Base-by-base conservation (phyloP, 1,140 invertebrate genomes). In the Eumeta japonica region DNA sequence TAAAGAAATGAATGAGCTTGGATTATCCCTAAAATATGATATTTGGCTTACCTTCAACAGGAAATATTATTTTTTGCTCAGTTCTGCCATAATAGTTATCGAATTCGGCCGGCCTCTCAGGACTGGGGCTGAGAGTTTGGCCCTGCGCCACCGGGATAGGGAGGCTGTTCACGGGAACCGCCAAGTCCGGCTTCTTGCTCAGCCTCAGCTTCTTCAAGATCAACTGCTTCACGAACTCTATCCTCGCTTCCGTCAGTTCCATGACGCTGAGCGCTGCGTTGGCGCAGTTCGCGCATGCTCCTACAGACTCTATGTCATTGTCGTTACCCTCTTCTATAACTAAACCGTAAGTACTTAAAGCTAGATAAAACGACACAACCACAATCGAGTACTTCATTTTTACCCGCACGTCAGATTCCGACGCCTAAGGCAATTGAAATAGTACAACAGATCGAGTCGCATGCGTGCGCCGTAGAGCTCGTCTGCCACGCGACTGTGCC, bases 161-260 rank as follows among this genome's bases (percentile, higher is more conserved):
- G 46, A 88, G 61, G 14, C 79, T 79, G 43, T 79, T 79, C 1
- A 82, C 58, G 2, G 80, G 62, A 27, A 70, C 48, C 10, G 58
- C 62, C 12, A 66, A 62, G 5, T 55, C 52, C 34, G 88, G 88
- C 41, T 83, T 84, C 55, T 84, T 83, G 28, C 82, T 87, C 1
- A 91, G 57, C 38, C 87, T 64, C 28, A 91, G 55, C 57, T 90
- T 90, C 60, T 83, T 84, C 33, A 91, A 58, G 11, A 91, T 90
- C 63, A 90, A 87, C 47, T 88, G 81, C 55, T 90, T 90, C 7
- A 90, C 86, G 42, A 86, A 86, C 57, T 90, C 87, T 24, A 89
- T 81, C 35, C 87, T 62, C 12, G 77, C 58, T 27, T 78, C 75
- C 0, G 70, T 80, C 17, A 83, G 46, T 29, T 66, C 54, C 1